Evolutionary conservation across 2,797 vertebrate species (phyloP).

Genomic region (Eospalax fontanierii): DNA sequence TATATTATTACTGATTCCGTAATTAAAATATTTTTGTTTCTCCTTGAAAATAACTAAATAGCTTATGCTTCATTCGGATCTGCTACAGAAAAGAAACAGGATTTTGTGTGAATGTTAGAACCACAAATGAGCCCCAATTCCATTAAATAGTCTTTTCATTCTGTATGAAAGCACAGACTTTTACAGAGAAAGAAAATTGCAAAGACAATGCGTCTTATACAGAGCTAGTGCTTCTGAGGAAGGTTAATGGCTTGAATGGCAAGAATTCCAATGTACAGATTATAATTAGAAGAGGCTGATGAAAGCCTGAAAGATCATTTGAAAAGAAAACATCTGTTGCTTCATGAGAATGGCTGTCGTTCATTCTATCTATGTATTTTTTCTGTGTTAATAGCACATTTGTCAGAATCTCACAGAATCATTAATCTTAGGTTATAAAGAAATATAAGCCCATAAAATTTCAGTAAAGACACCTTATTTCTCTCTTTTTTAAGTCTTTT

Average conservation of each 20-base stretch:
- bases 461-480: constrained; percentile 51
- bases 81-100: background rate
- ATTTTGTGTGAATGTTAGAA: background rate
- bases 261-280: constrained; percentile 65
- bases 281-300: constrained; percentile 83
- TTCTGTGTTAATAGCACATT: constrained; percentile 71
- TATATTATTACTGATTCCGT: constrained; percentile 67
- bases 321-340: constrained; percentile 85
- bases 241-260: constrained; percentile 85
- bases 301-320: constrained; percentile 67
- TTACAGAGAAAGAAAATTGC: constrained; percentile 54
- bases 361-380: constrained; percentile 48
- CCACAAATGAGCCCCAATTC: background rate
- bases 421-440: constrained; percentile 58
- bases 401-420: constrained; percentile 67
- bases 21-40: constrained; percentile 78
- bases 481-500: constrained; percentile 13
- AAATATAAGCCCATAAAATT: constrained; percentile 67
- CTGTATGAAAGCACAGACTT: constrained; percentile 18
- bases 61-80: constrained; percentile 16
- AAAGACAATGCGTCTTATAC: constrained; percentile 76
- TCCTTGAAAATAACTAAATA: constrained; percentile 76
- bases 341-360: constrained; percentile 72
- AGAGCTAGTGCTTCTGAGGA: constrained; percentile 80
- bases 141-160: constrained; percentile 59